Base-by-base conservation (phyloP, 1,140 invertebrate genomes). In the Caenorhabditis briggsae region DNA sequence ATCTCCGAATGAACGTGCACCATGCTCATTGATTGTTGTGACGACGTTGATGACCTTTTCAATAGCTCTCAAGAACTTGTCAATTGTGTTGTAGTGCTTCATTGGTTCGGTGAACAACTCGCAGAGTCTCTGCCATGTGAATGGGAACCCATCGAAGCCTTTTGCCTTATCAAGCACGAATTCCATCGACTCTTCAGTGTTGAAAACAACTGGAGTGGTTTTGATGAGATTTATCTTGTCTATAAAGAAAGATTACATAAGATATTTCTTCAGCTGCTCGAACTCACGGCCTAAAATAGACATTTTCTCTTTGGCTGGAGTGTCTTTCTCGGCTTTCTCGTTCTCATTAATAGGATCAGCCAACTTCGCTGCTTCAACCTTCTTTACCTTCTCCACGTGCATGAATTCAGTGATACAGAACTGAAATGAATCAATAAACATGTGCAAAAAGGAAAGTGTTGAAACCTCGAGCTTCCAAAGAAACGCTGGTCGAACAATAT, bases 401-500 rank as follows among this genome's bases (percentile, higher is more conserved):
- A 78, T 78, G 16, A 78, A 78, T n/a, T 78, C 70, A 23, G 70
- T 78, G n/a, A 78, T 78, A 53, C 70, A 78, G 20, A 78, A 78
- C 70, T 74, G 18, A 74, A 46, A 74, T 9, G 16, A 9, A 48
- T 65, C 33, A 3, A 2, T 33, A 41, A 33, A 33, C 33, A 33
- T 0, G n/a, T 8, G 3, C 2, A 2, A 20, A 46, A n/a, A 46
- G 14, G 12, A 5, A 46, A 46, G 2, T 12, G 23, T 0, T 33
- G 11, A 33, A 25, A 74, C 65, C 65, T 78, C 70, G 5, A 78
- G 70, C 50, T 78, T 78, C 70, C 70, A 78, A 3, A 78, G 46
- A 78, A 78, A 78, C 46, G 70, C 70, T 11, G 70, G 70, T 23
- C 70, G 70, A 5, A 78, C 70, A 18, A 78, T 78, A n/a, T 78